Evolutionary conservation across 2,797 vertebrate genomes (phyloP).

Genomic region (Coreius guichenoti): DNA sequence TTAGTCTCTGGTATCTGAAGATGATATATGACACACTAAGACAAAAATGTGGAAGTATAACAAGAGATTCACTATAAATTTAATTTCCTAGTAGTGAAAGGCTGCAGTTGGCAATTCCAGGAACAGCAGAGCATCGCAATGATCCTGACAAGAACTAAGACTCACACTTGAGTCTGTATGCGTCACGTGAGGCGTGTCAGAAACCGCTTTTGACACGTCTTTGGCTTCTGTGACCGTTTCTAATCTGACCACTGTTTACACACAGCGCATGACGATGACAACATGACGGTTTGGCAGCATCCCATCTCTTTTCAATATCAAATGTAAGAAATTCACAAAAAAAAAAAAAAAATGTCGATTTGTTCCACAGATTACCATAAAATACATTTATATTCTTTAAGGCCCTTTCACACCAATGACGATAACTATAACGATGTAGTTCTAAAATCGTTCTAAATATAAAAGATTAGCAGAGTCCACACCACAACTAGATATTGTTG

Average conservation of each 20-base stretch:
- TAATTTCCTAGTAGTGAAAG: conserved; percentile 38
- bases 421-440: too few relatives aligned
- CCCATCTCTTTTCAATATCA: background rate
- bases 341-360: too few relatives aligned
- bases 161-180: background rate
- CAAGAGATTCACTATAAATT: background rate
- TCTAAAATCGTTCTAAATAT: too few relatives aligned
- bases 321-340: background rate
- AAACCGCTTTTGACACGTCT: background rate
- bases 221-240: background rate
- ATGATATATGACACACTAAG: background rate
- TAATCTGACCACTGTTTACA: background rate
- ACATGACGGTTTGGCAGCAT: background rate
- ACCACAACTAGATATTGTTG: too few relatives aligned
- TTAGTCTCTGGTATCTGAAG: background rate
- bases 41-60: conserved; percentile 16
- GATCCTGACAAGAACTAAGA: background rate
- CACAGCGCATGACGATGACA: too few relatives aligned
- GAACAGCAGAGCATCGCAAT: conserved; percentile 4
- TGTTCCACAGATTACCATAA: too few relatives aligned
- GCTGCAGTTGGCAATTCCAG: conserved; percentile 23
- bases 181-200: background rate
- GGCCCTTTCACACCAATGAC: too few relatives aligned
- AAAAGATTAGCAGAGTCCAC: too few relatives aligned
- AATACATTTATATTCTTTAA: too few relatives aligned